These are phyloP conservation scores for Clytia hemisphaerica DNA, from an alignment of 30 jellyfish, hydroid and myxozoan species.

Conservation along the genomic window DNA sequence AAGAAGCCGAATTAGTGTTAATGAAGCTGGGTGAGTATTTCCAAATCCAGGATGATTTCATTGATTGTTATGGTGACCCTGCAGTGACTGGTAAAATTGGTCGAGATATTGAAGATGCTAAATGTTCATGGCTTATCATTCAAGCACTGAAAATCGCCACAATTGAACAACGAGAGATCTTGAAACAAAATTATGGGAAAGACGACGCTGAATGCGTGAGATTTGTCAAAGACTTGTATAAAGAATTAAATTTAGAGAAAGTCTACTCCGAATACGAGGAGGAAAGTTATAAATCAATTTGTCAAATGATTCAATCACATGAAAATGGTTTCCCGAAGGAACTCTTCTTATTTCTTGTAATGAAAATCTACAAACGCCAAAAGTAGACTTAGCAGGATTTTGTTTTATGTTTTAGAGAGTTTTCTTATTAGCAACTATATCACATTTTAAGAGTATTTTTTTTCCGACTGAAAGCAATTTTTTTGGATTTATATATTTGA, in stretches of 20 bases:
- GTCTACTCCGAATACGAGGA: slow-evolving; percentile 42
- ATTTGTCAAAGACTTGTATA: slow-evolving; percentile 37
- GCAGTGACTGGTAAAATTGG: slow-evolving; percentile 79
- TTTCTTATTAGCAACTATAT: too few relatives aligned
- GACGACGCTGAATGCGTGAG: slow-evolving; percentile 39
- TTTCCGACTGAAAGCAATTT: too few relatives aligned
- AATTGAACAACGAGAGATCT: slow-evolving; percentile 19
- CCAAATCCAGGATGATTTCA: slow-evolving; percentile 78
- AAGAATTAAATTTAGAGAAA: slow-evolving; percentile 33
- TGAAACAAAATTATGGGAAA: slow-evolving; percentile 63
- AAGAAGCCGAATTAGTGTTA: slow-evolving; percentile 44
- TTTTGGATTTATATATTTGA: too few relatives aligned
- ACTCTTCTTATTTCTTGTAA: slow-evolving; percentile 44
- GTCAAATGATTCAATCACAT: slow-evolving; percentile 30
- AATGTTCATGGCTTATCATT: slow-evolving; percentile 74
- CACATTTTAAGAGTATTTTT: too few relatives aligned
- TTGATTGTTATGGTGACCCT: slow-evolving; percentile 85
- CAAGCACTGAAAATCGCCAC: slow-evolving; percentile 56
- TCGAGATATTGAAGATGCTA: slow-evolving; percentile 76
- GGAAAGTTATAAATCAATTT: slow-evolving; percentile 36
- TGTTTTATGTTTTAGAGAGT: too few relatives aligned
- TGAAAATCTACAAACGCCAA: slow-evolving; percentile 29
- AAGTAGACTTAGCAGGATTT: too few relatives aligned
- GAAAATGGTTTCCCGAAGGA: slow-evolving; percentile 47
- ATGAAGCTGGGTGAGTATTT: slow-evolving; percentile 65